Percentiles rank a stretch among this genome's conserved stretches.
These are phyloP conservation scores for Brachionus sp. DNA, from an alignment of 1,140 invertebrate species.

Conservation along the genomic window DNA sequence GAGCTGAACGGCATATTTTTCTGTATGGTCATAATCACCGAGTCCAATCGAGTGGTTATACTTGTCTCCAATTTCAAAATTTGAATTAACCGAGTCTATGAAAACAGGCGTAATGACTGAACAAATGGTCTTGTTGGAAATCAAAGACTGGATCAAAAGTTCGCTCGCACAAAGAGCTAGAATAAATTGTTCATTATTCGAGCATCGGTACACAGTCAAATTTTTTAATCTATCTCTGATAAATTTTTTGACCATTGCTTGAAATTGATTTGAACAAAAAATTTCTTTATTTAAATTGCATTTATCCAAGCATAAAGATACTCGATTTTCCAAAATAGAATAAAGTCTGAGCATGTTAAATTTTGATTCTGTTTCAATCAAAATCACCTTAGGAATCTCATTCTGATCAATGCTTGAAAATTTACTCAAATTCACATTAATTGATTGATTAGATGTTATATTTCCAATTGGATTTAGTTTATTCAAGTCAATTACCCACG, in stretches of 20 bases:
- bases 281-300: not conserved
- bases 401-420: not conserved
- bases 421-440: not conserved
- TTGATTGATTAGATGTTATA: not conserved
- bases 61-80: slow-evolving; percentile 30
- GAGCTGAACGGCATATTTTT: slow-evolving; percentile 1
- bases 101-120: slow-evolving; percentile 1
- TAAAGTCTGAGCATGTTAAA: slow-evolving; percentile 15
- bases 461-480: not conserved
- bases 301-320: not conserved
- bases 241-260: not conserved
- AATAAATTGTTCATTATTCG: slow-evolving; percentile 23
- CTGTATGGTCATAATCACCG: slow-evolving; percentile 16
- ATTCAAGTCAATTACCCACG: not conserved
- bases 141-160: slow-evolving; percentile 6
- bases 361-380: slow-evolving; percentile 7
- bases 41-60: not conserved
- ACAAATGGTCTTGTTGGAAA: not conserved
- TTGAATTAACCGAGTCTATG: slow-evolving; percentile 19
- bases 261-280: not conserved
- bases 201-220: not conserved
- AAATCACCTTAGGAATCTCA: not conserved
- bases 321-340: slow-evolving; percentile 8
- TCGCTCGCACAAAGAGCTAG: slow-evolving; percentile 6
- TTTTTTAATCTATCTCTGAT: slow-evolving; percentile 24